A percentile compares a stretch with the other conserved stretches of the same genome.
Conservation (phyloP, 2,888 invertebrate genomes). For the Aelia acuminata region DNA sequence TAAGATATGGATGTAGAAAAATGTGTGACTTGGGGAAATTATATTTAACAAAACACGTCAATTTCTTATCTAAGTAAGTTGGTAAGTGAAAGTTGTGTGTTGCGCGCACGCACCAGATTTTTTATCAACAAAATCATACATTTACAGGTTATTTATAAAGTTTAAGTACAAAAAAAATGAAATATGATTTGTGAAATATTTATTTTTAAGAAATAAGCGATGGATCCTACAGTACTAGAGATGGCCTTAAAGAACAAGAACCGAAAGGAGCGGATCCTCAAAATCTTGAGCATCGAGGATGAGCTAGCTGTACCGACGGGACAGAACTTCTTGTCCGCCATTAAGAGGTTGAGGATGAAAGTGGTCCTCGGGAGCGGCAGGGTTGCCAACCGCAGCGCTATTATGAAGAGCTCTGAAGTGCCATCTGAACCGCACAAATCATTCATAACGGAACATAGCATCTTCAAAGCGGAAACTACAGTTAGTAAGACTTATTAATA, state of each 20-base stretch:
- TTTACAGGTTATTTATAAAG: too few species aligned
- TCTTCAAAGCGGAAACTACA: not conserved
- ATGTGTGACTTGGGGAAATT: too few species aligned
- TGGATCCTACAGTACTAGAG: constrained; percentile 9
- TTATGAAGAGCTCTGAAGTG: constrained; percentile 3
- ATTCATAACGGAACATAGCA: not conserved
- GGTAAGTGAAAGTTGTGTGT: too few species aligned
- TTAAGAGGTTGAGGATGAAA: constrained; percentile 18
- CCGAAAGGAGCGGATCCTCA: not conserved
- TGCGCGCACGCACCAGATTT: too few species aligned
- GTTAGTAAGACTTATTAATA: not conserved
- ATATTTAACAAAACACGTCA: too few species aligned
- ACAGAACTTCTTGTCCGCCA: constrained; percentile 1
- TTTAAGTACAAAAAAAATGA: too few species aligned
- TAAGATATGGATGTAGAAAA: too few species aligned
- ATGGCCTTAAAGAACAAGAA: not conserved
- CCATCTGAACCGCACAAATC: not conserved
- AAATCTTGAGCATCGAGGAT: not conserved
- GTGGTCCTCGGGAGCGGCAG: not conserved
- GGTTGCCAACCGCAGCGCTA: not conserved
- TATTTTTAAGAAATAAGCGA: not conserved
- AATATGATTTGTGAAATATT: not conserved
- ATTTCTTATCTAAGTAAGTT: too few species aligned
- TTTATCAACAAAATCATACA: too few species aligned
- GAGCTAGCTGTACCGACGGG: not conserved